Evolutionary conservation across 37 sponge, comb jelly and placozoan species (phyloP), one percentile per base, ranked within the genome.

Genomic region (Mnemiopsis leidyi): DNA sequence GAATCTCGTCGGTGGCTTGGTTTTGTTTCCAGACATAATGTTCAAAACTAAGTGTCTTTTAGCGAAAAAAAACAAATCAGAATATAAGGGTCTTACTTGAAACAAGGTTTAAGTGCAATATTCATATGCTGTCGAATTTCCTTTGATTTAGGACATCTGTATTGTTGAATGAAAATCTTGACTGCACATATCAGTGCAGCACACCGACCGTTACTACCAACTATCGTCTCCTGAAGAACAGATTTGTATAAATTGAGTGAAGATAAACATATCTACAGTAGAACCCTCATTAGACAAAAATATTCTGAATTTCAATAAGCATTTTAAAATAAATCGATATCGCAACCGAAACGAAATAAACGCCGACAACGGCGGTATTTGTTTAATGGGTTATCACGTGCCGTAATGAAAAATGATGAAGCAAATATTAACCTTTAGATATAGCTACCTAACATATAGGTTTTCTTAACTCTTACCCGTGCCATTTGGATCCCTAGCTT

Each of bases 1-100:
- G 90, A 85, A 85, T 40, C 90, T 85, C 90, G 90, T 85, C 90
- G 48, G 90, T 85, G 90, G 90, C 90, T 85, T 38, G 3, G 32
- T 40, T 38, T 23, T 33, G n/a, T n/a, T n/a, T n/a, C n/a, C n/a
- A n/a, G n/a, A 67, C 68, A 21, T 67, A 21, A 21, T 67, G 13
- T 67, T 13, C 20, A 21, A 20, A 20, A 20, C 13, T n/a, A n/a
- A n/a, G n/a, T n/a, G n/a, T n/a, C n/a, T 25, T 40, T 48, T 13
- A 48, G 5, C 13, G 61, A 48, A 48, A 48, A 48, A 48, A 85
- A n/a, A n/a, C n/a, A n/a, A n/a, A n/a, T n/a, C n/a, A n/a, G n/a
- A n/a, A n/a, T n/a, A n/a, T n/a, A n/a, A n/a, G n/a, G n/a, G n/a
- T n/a, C 90, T 85, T 13, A 85, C 90, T 38, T 85, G 29, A 85